A percentile compares a stretch with the other conserved stretches of the same genome.
phyloP scores from a whole-genome alignment of 1,140 invertebrate genomes.

The Drosophila jambulina region DNA sequence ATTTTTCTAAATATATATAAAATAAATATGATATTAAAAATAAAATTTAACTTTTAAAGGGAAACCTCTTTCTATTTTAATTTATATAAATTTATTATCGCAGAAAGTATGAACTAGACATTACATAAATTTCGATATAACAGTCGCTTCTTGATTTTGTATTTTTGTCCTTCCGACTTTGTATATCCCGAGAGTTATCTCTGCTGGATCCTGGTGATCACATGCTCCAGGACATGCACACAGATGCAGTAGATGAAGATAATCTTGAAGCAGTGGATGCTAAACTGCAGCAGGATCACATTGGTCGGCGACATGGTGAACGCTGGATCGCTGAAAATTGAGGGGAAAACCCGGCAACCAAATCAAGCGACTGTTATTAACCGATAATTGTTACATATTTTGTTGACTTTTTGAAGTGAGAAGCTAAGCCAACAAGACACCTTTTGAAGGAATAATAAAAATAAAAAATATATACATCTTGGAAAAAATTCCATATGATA shows the following conservation, averaged over 20 bases:
- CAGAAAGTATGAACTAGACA: background rate
- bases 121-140: background rate
- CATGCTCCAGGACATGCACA: conserved; percentile 58
- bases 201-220: conserved; percentile 40
- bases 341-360: background rate
- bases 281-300: conserved; percentile 53
- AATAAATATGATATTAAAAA: too few relatives aligned
- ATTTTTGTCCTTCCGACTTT: background rate
- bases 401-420: background rate
- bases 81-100: background rate
- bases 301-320: conserved; percentile 10
- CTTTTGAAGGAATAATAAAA: background rate
- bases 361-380: background rate
- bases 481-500: too few relatives aligned
- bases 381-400: conserved; percentile 5
- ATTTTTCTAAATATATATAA: too few relatives aligned
- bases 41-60: too few relatives aligned
- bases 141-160: background rate
- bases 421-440: background rate
- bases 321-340: background rate
- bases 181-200: background rate
- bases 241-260: conserved; percentile 68
- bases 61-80: too few relatives aligned
- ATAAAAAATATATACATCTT: too few relatives aligned
- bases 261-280: conserved; percentile 67